Base-by-base conservation (phyloP, 1,140 invertebrate genomes). In the Tetragonula clypearis region DNA sequence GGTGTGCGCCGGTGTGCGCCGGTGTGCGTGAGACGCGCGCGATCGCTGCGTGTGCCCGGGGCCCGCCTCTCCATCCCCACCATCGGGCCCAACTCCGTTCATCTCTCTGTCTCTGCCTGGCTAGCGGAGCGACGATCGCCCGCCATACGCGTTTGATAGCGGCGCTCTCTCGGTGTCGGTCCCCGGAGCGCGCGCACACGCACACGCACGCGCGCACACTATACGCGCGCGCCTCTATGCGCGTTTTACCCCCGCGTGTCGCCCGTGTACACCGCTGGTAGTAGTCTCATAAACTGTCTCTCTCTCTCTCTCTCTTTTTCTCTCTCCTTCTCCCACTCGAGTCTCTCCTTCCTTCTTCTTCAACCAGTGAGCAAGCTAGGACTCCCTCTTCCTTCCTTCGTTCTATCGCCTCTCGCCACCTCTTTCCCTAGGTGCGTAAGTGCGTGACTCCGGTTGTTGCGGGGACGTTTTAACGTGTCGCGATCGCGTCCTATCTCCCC, bases 11-110 rank as follows among this genome's bases (percentile, higher is more conserved):
- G 35, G 35, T 35, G 41, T 8, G 41, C 41, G 41, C 41, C 41
- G 8, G 23, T 79, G 60, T 73, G 77, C 68, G 82, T 14, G 79
- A 77, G 74, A 71, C 80, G 71, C 73, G 86, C 82, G 87, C 79
- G 87, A 41, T 41, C 56, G 68, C 68, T 84, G 77, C 79, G 73
- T 85, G 88, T 78, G 87, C 88, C 8, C 86, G 68, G 82, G 92
- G 87, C 89, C 93, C 93, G 93, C 93, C 93, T 92, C 92, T 92
- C 41, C 41, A 82, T 92, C 91, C 92, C 92, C 86, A 92, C 92
- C 89, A 87, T 30, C 26, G 17, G 12, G 23, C 26, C 12, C 68
- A 30, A 17, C 26, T 15, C n/a, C 65, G 15, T 86, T n/a, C 23
- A 62, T 1, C 41, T 21, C 49, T 62, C 60, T 35, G 82, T 79